Evolutionary conservation across 2,113 vertebrate species (phyloP).

Genomic region (Bostrychus sinensis): DNA sequence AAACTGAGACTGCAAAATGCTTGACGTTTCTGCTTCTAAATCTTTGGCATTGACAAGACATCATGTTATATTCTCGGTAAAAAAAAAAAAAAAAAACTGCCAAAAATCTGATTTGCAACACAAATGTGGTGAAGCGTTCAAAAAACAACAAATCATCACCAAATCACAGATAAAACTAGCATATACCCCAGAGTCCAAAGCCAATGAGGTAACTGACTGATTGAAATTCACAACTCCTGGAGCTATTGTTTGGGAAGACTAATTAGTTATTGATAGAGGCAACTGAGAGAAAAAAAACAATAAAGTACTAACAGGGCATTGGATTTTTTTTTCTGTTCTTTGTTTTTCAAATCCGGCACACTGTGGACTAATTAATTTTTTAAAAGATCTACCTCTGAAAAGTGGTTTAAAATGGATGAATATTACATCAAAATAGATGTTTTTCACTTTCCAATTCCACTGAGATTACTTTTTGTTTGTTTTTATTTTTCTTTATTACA

Average conservation of each 20-base stretch:
- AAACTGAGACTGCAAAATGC: constrained; percentile 62
- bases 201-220: constrained; percentile 41
- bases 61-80: constrained; percentile 53
- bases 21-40: constrained; percentile 46
- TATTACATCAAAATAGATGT: constrained; percentile 35
- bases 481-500: constrained; percentile 12
- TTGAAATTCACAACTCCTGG: constrained; percentile 49
- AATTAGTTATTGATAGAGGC: constrained; percentile 68
- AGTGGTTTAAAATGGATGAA: constrained; percentile 24
- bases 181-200: constrained; percentile 36
- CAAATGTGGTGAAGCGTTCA: constrained; percentile 51
- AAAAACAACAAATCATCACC: constrained; percentile 34
- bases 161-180: constrained; percentile 34
- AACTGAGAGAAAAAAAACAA: constrained; percentile 15
- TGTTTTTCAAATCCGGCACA: constrained; percentile 52
- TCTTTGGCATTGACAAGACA: constrained; percentile 45
- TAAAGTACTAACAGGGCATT: constrained; percentile 27
- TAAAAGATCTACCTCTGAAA: constrained; percentile 26
- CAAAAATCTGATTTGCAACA: constrained; percentile 52
- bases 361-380: constrained; percentile 53
- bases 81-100: constrained; percentile 12
- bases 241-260: constrained; percentile 61
- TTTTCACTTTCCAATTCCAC: constrained; percentile 26
- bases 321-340: constrained; percentile 21
- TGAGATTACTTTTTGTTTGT: constrained; percentile 11